Base-by-base conservation (phyloP, 1,140 invertebrate species). In the Neodiprion pinetum region DNA sequence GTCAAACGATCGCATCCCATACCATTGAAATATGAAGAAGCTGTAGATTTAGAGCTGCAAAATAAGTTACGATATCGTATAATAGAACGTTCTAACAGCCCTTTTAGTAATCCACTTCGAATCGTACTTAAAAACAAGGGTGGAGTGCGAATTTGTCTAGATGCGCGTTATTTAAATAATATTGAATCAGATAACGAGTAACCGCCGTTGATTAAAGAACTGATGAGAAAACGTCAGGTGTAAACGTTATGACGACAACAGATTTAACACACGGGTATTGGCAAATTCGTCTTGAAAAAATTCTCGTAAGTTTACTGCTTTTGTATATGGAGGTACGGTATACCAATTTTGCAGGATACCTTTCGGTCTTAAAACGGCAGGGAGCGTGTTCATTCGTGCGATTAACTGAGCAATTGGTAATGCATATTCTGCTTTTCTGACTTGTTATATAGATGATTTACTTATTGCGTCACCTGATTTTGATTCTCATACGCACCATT, bases 91-190 rank as follows among this genome's bases (percentile, higher is more conserved):
- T 74, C 78, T 10, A 28, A 71, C 5, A 83, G 81, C 9, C 75
- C 78, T 4, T 85, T 79, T 74, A 77, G 78, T 69, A 86, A 81
- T 71, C 84, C 82, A 7, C 70, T 84, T 11, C 76, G 79, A 1
- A 76, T 71, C 1, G 72, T 72, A 17, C 12, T 1, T 8, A 76
- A 76, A 67, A 74, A 68, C n/a, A 49, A 76, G 21, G 40, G 66
- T 0, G 48, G 5, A 14, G 23, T 78, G 1, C 66, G 77, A 23
- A 40, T 78, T 48, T 76, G 76, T 70, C 70, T 78, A 40, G 76
- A 78, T 77, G 77, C 72, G 8, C 71, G 76, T 12, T 67, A 47
- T 67, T 65, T 79, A 48, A 79, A 78, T 71, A 40, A 53, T 8
- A 50, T 47, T 53, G 68, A 77, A 17, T 65, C n/a, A 10, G 79